A percentile compares a stretch with the other conserved stretches of the same genome.
These are phyloP conservation scores for Epinephelus fuscoguttatus DNA, from an alignment of 2,113 vertebrate species.

Conservation along the genomic window DNA sequence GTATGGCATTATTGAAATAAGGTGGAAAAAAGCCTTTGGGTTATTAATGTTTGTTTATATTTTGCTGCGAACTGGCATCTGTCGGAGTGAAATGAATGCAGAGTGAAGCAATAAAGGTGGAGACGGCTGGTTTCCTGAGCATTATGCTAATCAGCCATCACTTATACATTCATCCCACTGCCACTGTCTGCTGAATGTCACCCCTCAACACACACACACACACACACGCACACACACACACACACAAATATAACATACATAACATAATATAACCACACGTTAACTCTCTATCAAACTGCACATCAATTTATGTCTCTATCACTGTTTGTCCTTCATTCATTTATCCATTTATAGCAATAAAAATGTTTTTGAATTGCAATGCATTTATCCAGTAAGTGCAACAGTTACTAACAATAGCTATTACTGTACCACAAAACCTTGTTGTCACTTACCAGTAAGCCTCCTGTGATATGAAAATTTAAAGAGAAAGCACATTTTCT, in stretches of 20 bases:
- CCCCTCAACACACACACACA: not conserved
- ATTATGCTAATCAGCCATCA: constrained; percentile 77
- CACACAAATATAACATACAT: not conserved
- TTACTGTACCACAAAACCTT: not conserved
- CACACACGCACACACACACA: not conserved
- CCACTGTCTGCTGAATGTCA: constrained; percentile 71
- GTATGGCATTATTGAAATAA: constrained; percentile 66
- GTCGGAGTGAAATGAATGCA: constrained; percentile 69
- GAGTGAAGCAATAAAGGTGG: constrained; percentile 78
- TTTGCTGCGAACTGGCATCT: constrained; percentile 59
- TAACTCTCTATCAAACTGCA: not conserved
- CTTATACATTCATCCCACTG: constrained; percentile 67
- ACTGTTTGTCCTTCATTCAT: not conserved
- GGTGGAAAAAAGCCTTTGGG: constrained; percentile 54
- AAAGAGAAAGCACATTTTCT: not conserved
- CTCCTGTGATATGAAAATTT: not conserved
- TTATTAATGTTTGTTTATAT: constrained; percentile 80
- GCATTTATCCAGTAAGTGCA: not conserved
- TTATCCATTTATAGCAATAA: not conserved
- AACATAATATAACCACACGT: not conserved
- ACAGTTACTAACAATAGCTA: not conserved
- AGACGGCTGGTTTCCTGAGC: constrained; percentile 67
- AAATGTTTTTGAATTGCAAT: not conserved
- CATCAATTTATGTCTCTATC: not conserved
- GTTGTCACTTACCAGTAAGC: not conserved